phyloP scores from a whole-genome alignment of 2,888 invertebrate species.

The Heliothis peltigera region DNA sequence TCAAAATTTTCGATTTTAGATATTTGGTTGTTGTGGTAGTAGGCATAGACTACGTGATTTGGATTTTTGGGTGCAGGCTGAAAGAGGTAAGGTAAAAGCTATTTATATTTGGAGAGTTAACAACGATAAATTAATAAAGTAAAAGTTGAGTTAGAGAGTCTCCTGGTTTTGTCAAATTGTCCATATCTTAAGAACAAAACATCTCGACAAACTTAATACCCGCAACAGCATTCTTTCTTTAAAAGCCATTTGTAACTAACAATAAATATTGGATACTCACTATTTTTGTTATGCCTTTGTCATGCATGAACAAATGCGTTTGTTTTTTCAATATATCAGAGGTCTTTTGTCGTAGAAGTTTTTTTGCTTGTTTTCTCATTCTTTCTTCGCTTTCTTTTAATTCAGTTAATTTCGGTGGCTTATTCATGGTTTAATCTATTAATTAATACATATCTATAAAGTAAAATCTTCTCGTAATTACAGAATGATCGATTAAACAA shows the following conservation, averaged over 20 bases:
- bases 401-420: slow-evolving; percentile 50
- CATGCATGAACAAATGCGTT: slow-evolving; percentile 90
- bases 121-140: too few species aligned
- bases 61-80: slow-evolving; percentile 81
- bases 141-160: too few species aligned
- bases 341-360: slow-evolving; percentile 74
- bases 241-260: too few species aligned
- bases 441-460: slow-evolving; percentile 47
- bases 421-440: slow-evolving; percentile 41
- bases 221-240: too few species aligned
- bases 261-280: slow-evolving; percentile 79
- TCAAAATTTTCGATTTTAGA: slow-evolving; percentile 93
- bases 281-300: slow-evolving; percentile 89
- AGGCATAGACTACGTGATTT: slow-evolving; percentile 91
- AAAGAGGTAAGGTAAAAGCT: slow-evolving; percentile 65
- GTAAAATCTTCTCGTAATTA: slow-evolving; percentile 30
- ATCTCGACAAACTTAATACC: too few species aligned
- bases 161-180: too few species aligned
- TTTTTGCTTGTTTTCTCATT: slow-evolving; percentile 81
- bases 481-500: slow-evolving; percentile 70
- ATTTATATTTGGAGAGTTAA: neutral
- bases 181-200: too few species aligned
- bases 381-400: slow-evolving; percentile 74
- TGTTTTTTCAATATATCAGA: slow-evolving; percentile 72
- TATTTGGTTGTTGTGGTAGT: slow-evolving; percentile 95